These are phyloP conservation scores for Drepana falcataria DNA, from an alignment of 2,888 invertebrate species.

Conservation along the genomic window DNA sequence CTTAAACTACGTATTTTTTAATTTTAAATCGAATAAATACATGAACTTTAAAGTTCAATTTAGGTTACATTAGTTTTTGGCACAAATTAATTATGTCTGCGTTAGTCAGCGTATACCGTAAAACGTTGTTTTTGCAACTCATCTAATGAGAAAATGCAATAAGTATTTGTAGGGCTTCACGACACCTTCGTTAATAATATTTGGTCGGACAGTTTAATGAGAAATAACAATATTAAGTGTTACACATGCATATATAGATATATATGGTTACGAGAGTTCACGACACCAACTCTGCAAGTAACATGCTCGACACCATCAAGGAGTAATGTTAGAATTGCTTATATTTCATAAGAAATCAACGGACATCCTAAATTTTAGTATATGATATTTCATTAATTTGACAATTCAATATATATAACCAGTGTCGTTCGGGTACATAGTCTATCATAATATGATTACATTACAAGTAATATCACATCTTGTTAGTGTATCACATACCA, in stretches of 20 bases:
- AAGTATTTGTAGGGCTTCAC: not conserved
- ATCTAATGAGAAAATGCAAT: not conserved
- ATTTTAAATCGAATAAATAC: no score
- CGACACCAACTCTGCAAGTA: slow-evolving; percentile 2
- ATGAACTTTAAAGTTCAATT: not conserved
- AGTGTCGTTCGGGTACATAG: slow-evolving; percentile 19
- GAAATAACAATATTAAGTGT: not conserved
- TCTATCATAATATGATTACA: slow-evolving; percentile 21
- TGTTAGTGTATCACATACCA: slow-evolving; percentile 55
- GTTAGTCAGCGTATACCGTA: slow-evolving; percentile 11
- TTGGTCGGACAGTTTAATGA: not conserved
- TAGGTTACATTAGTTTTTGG: not conserved
- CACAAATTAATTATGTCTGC: slow-evolving; percentile 4
- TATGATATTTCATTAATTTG: slow-evolving; percentile 40
- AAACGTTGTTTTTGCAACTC: not conserved
- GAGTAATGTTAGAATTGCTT: slow-evolving; percentile 9
- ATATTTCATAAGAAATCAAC: slow-evolving; percentile 31
- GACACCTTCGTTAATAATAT: not conserved
- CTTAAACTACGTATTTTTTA: no score
- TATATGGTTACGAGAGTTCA: not conserved
- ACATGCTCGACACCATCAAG: not conserved
- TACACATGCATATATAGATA: not conserved
- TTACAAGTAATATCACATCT: slow-evolving; percentile 6
- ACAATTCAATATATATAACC: slow-evolving; percentile 27
- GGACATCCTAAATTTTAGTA: slow-evolving; percentile 37